These are phyloP conservation scores for Pocillopora damicornis DNA, from an alignment of 64 coral and sea anemone species.

Conservation along the genomic window DNA sequence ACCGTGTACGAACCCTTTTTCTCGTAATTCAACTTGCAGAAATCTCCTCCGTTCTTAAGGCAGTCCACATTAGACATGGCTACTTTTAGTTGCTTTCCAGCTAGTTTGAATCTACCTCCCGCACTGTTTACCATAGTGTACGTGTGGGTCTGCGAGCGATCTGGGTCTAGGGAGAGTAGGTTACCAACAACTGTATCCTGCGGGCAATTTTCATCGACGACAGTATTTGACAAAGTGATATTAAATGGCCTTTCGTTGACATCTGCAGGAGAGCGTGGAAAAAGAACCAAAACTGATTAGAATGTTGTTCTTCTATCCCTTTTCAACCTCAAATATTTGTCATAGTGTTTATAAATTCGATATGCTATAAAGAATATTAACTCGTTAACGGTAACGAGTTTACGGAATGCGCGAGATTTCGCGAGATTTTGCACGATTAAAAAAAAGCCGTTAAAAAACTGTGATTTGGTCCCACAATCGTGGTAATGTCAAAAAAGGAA, in stretches of 20 bases:
- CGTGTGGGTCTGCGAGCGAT: constrained; percentile 21
- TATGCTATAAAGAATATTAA: no score
- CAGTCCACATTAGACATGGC: constrained; percentile 44
- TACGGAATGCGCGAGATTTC: no score
- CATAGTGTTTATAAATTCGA: no score
- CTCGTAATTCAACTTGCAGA: constrained; percentile 88
- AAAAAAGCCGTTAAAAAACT: no score
- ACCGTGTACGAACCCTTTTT: constrained; percentile 40
- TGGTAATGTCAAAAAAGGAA: no score
- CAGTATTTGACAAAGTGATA: constrained; percentile 54
- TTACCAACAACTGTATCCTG: constrained; percentile 49
- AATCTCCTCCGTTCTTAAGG: constrained; percentile 40
- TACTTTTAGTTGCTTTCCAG: constrained; percentile 44
- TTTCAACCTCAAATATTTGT: no score
- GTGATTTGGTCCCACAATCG: no score
- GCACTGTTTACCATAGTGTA: constrained; percentile 46
- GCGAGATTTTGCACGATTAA: no score
- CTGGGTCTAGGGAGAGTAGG: constrained; percentile 48
- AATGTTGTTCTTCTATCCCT: no score
- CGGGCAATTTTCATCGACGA: constrained; percentile 61
- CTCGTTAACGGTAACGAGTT: no score
- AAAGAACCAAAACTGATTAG: not conserved
- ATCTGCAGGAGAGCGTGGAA: constrained; percentile 27
- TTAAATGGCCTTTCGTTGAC: constrained; percentile 81
- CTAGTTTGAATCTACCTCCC: constrained; percentile 52